Base-by-base conservation (phyloP, 2,113 vertebrate genomes). In the Microtus richardsoni region DNA sequence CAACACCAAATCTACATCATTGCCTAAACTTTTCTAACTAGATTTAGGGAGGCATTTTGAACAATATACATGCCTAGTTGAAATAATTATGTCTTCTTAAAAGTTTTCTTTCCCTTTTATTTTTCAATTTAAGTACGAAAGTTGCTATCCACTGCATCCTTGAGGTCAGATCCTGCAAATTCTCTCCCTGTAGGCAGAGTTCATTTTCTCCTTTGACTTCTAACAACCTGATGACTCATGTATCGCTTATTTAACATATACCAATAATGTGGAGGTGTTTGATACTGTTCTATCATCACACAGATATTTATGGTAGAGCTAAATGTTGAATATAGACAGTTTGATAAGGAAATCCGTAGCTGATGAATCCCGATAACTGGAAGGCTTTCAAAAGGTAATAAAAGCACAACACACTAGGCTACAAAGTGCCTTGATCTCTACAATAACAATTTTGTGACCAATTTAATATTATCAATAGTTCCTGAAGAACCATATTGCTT, bases 391-490 rank as follows among this genome's bases (percentile, higher is more conserved):
- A 80, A 60, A 80, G 39, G 68, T 64, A 30, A 41, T 39, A 66
- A 96, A 92, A 83, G 1, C 58, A 74, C 36, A 93, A 64, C 33
- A 68, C 4, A 21, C 33, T 88, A 92, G 41, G 54, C 84, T 73
- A 68, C 17, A 0, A 79, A 64, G 83, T 44, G 77, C 1, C 14
- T 33, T 64, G 2, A 1, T 79, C 3, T 91, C 49, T 74, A 86
- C n/a, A 74, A 60, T 91, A 82, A 74, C 0, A 94, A 54, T 80
- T 96, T 60, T 78, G 2, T 89, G 70, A 89, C n/a, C 78, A 86
- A 88, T 86, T 89, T 92, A 41, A 86, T 66, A 2, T 86, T 36
- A 86, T 82, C n/a, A 91, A 19, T 93, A 87, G 52, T 75, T 95
- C 89, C 82, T 47, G 7, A 91, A 82, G 28, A 88, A 58, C 14